Conservation (phyloP, 2,797 vertebrate species). For the Carduelis carduelis region DNA sequence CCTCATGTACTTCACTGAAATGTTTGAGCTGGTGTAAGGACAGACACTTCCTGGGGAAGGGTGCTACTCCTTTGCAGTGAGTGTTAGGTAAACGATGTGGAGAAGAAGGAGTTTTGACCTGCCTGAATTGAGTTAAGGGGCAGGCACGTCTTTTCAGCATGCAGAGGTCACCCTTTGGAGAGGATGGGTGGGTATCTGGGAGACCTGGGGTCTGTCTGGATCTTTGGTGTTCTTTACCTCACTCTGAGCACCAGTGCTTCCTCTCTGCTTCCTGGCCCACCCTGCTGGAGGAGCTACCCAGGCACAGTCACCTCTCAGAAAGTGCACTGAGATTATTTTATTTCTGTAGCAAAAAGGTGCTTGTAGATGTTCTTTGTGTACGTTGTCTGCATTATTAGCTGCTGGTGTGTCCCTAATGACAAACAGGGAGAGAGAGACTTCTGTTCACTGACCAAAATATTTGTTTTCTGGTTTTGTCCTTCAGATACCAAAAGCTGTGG, state of each 20-base stretch:
- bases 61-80: not conserved
- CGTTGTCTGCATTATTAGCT: not conserved
- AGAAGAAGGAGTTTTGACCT: not conserved
- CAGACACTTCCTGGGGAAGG: not conserved
- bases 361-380: not conserved
- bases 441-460: not conserved
- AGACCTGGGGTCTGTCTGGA: not conserved
- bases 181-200: not conserved
- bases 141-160: not conserved
- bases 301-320: not conserved
- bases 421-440: not conserved
- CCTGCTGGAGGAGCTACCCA: not conserved
- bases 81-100: not conserved
- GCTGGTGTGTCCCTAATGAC: not conserved
- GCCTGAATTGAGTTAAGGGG: not conserved
- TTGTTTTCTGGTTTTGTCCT: slow-evolving; percentile 24
- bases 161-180: not conserved
- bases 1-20: not conserved
- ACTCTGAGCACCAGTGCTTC: not conserved
- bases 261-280: not conserved
- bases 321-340: not conserved
- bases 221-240: not conserved
- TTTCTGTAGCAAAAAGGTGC: not conserved
- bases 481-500: slow-evolving; percentile 98
- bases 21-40: not conserved